Base-by-base conservation (phyloP, 2,797 vertebrate genomes). In the Sebastes cheni region DNA sequence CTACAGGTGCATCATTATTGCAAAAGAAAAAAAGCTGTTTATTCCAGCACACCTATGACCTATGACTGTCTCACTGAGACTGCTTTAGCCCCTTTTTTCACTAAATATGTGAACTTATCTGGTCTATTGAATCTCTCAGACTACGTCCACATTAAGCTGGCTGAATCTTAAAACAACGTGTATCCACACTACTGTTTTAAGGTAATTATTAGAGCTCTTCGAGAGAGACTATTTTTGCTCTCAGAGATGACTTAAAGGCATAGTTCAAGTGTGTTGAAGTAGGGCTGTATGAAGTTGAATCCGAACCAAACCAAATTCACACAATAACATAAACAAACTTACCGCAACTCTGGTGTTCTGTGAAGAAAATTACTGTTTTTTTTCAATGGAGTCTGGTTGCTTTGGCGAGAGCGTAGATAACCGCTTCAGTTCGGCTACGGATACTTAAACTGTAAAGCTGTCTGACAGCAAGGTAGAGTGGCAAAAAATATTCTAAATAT, bases 1-100 rank as follows among this genome's bases (percentile, higher is more conserved):
- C 68, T 77, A 75, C 86, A 94, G 87, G 88, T 92, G 86, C 69
- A 59, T 10, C 54, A 32, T 52, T 46, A 54, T 55, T 13, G 52
- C 14, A 32, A 5, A 34, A 29, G 22, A 12, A 23, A 16, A 68
- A 62, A 69, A 34, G 1, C 12, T 23, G n/a, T 80, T 73, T 52
- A 65, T 18, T 36, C 9, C 54, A 60, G 12, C 14, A 68, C 27
- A 42, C 22, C 23, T 36, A 20, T 25, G 30, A 81, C 55, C 62
- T 3, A 6, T 18, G 34, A 23, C 32, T 58, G n/a, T 50, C 8
- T 2, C 4, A 18, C 42, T 4, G 16, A 67, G 58, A 18, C 54
- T 54, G 18, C 59, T 29, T 64, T 13, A 46, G 13, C 30, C 20
- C 4, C 1, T 71, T 78, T 34, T 30, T 16, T 59, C 36, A 14